These are phyloP conservation scores for Argopecten irradians DNA, from an alignment of 1,140 invertebrate genomes.

Conservation along the genomic window DNA sequence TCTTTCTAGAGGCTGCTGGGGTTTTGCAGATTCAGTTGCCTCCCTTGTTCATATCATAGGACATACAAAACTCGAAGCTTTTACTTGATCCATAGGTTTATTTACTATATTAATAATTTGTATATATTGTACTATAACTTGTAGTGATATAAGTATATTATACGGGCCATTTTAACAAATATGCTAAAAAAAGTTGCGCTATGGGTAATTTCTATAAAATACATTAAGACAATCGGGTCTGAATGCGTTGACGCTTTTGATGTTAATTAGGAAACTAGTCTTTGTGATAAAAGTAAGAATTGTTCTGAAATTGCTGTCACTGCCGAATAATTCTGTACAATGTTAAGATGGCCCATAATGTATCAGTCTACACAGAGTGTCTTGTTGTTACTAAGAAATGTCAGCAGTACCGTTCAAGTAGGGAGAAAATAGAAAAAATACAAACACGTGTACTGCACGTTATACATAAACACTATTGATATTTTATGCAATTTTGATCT, in stretches of 20 bases:
- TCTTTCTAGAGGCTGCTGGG: not conserved
- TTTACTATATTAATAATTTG: not conserved
- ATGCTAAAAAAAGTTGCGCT: not conserved
- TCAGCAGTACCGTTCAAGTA: not conserved
- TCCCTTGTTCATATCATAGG: not conserved
- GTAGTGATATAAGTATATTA: not conserved
- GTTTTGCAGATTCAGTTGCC: not conserved
- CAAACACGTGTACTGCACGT: not conserved
- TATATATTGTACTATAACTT: conserved; percentile 16
- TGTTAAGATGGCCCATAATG: not conserved
- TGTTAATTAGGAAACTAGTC: not conserved
- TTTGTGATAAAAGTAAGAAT: not conserved
- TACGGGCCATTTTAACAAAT: not conserved
- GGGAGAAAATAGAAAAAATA: not conserved
- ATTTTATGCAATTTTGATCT: not conserved
- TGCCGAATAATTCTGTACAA: not conserved
- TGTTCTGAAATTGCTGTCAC: conserved; percentile 15
- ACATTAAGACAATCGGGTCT: not conserved
- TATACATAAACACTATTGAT: not conserved
- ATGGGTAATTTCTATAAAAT: not conserved
- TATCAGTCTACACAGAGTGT: not conserved
- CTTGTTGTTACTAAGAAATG: not conserved
- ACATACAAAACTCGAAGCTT: not conserved
- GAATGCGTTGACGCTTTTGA: not conserved
- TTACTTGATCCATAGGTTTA: not conserved